Evolutionary conservation across 2,888 invertebrate genomes (phyloP), one percentile per base, ranked within the genome.

Genomic region (Torymus auratus): DNA sequence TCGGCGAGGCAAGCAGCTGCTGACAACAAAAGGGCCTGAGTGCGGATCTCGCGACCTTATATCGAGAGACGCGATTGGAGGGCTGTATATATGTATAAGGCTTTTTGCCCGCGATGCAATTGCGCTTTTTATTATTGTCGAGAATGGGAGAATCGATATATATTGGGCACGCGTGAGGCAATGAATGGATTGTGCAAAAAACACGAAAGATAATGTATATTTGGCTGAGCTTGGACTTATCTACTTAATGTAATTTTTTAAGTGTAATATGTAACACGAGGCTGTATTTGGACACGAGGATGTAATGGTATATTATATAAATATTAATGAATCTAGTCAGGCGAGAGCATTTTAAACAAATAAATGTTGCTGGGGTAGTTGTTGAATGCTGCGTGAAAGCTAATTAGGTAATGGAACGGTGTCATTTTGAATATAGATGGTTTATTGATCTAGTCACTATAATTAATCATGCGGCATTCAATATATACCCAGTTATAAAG

Each of bases 271-370:
- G 23, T 60, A 70, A 60, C 13, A 11, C 60, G 20, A 20, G 10
- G 61, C 61, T 71, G 52, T 61, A 71, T 14, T 3, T 12, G 3
- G 0, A 7, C 3, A 28, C 28, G 28, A 28, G 0, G 28, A 28
- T 28, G 3, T 28, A 28, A 7, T 28, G 3, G n/a, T n/a, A 28
- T 28, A 4, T 2, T 72, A 53, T 71, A 61, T n/a, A 61, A 2
- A 52, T 67, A 50, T 65, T 20, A 60, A 28, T 23, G 50, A 55
- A 76, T 76, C 76, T 76, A 76, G 76, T 76, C 76, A 76, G 28
- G 55, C 4, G 55, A 69, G 55, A 69, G 55, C 28, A 55, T 55
- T 62, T 76, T 76, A 15, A 73, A 62, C 61, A 69, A 69, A 69
- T 13, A 50, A 61, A 15, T 28, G 28, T 28, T 28, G 58, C 68